Base-by-base conservation (phyloP, 2,797 vertebrate species). In the Rhinoraja longicauda region DNA sequence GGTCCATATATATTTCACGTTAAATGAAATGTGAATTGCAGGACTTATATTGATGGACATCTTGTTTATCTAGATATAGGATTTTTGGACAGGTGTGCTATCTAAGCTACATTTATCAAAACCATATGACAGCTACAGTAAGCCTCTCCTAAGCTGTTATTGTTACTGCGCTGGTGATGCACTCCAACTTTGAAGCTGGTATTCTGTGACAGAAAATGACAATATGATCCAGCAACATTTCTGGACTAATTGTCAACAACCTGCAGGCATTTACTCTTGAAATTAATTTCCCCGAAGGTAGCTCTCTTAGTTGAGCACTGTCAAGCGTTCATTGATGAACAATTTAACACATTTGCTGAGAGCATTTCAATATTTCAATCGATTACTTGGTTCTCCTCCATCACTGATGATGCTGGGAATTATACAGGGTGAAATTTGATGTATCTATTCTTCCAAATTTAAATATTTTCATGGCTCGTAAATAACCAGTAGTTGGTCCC, bases 341-440 rank as follows among this genome's bases (percentile, higher is more conserved):
- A 26, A 57, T 59, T 29, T 59, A 84, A 84, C 53, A 84, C 26
- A n/a, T 15, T 77, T 77, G n/a, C 57, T 86, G 1, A 62, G 10
- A 81, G 79, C 39, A 81, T 81, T 81, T 81, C 39, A 81, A 81
- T 21, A 81, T 81, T 81, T 81, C 21, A 81, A 81, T 53, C 53
- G 79, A 53, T 81, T 45, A 5, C 79, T 24, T 24, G 19, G 79
- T 21, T 1, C 21, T 21, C 39, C 53, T 53, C 79, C 2, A 81
- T 81, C 45, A 45, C 45, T 45, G 53, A 8, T 53, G 39, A 39
- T 81, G 45, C 2, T 78, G 77, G 10, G 29, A 36, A 81, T 45
- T 53, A 6, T 24, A 53, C 19, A 24, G 39, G 17, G 0, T 81
- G 79, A 81, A 81, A 53, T 81, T 53, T 53, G 39, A 53, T 81